Evolutionary conservation across 2,113 vertebrate genomes (phyloP).

Genomic region (Chauna torquata): DNA sequence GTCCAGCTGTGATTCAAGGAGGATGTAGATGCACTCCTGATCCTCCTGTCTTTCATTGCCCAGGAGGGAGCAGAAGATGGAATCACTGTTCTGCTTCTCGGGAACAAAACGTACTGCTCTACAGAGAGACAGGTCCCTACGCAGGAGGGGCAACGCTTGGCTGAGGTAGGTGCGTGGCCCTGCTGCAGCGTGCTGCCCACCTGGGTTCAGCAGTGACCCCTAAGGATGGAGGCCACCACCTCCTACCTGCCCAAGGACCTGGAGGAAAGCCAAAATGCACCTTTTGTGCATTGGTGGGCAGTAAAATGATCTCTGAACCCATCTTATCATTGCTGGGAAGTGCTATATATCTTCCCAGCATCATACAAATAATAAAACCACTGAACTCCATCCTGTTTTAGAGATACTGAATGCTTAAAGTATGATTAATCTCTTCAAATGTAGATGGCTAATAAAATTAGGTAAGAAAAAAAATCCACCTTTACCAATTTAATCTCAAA

Average conservation of each 20-base stretch:
- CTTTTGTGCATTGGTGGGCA: accelerated
- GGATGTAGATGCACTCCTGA: neutral
- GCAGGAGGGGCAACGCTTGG: conserved; percentile 79
- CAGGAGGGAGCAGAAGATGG: conserved; percentile 81
- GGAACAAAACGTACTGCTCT: conserved; percentile 87
- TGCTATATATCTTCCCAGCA: neutral
- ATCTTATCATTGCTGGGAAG: neutral
- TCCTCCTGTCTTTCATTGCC: neutral
- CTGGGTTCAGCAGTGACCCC: neutral
- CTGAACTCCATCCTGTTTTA: neutral
- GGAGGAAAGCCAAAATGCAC: neutral
- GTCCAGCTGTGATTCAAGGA: neutral
- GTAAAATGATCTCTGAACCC: neutral
- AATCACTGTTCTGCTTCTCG: conserved; percentile 83
- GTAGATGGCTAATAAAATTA: neutral
- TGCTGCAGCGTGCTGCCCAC: neutral
- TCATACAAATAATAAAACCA: neutral
- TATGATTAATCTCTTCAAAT: neutral
- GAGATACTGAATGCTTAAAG: neutral
- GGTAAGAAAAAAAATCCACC: neutral
- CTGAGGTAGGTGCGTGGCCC: conserved; percentile 76
- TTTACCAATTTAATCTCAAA: neutral
- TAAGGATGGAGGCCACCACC: neutral
- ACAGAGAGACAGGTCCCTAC: conserved; percentile 76
- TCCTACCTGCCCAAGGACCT: neutral